phyloP scores from a whole-genome alignment of 1,140 invertebrate species.

The Achroia grisella region DNA sequence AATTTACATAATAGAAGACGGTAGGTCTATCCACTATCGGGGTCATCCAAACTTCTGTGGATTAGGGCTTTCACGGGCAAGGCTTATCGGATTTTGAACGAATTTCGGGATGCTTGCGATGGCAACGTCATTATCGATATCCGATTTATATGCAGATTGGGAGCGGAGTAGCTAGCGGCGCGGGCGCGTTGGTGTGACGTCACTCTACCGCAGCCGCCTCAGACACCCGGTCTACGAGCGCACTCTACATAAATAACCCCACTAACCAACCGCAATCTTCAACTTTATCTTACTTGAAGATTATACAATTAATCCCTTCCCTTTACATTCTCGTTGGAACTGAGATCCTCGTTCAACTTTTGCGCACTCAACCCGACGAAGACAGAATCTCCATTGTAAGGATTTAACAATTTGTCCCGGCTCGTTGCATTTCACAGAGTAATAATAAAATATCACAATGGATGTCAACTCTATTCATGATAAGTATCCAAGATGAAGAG shows the following conservation, averaged over 20 bases:
- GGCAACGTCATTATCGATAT: slow-evolving; percentile 66
- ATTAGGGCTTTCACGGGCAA: slow-evolving; percentile 60
- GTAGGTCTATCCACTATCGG: slow-evolving; percentile 61
- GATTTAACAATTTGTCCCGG: slow-evolving; percentile 66
- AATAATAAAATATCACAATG: slow-evolving; percentile 72
- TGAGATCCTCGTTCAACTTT: slow-evolving; percentile 55
- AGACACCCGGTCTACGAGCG: not conserved
- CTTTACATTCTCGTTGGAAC: slow-evolving; percentile 35
- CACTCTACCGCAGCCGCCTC: slow-evolving; percentile 12
- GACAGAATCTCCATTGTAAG: slow-evolving; percentile 61
- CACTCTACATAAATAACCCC: slow-evolving; percentile 29
- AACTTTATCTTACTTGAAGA: slow-evolving; percentile 36
- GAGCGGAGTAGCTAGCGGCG: slow-evolving; percentile 39
- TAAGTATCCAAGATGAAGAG: slow-evolving; percentile 63
- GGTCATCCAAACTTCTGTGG: slow-evolving; percentile 64
- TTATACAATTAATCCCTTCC: slow-evolving; percentile 49
- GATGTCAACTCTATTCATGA: slow-evolving; percentile 68
- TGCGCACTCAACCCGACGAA: slow-evolving; percentile 56
- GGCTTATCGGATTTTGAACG: slow-evolving; percentile 68
- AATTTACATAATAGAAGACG: slow-evolving; percentile 69
- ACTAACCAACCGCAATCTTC: slow-evolving; percentile 23
- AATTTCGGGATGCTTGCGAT: slow-evolving; percentile 64
- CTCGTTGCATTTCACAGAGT: slow-evolving; percentile 61
- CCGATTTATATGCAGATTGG: slow-evolving; percentile 72
- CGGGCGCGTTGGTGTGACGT: slow-evolving; percentile 23